These are phyloP conservation scores for Coleophora deauratella DNA, from an alignment of 2,888 invertebrate genomes.

Conservation along the genomic window DNA sequence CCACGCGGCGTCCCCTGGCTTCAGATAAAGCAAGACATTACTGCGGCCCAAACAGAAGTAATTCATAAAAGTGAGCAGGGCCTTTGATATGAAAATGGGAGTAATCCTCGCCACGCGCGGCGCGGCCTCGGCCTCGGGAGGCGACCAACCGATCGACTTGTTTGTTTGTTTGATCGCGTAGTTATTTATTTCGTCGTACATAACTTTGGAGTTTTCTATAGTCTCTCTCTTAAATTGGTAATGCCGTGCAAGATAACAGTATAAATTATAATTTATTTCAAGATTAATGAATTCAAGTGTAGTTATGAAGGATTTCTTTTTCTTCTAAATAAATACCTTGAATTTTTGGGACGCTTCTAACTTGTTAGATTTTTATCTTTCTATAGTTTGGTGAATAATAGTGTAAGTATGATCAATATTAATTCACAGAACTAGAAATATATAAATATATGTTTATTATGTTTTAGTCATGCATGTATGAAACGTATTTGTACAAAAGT, in stretches of 20 bases:
- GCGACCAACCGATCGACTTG: slow-evolving; percentile 31
- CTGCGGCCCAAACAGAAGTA: slow-evolving; percentile 52
- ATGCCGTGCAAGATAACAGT: slow-evolving; percentile 36
- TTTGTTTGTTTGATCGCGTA: slow-evolving; percentile 55
- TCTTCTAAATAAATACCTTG: slow-evolving; percentile 35
- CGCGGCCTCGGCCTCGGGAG: slow-evolving; percentile 48
- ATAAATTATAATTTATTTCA: slow-evolving; percentile 56
- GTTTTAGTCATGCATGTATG: too few species aligned
- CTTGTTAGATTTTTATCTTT: too few species aligned
- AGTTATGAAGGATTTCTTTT: slow-evolving; percentile 37
- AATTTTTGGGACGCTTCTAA: slow-evolving; percentile 45
- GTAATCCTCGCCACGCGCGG: slow-evolving; percentile 67
- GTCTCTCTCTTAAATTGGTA: slow-evolving; percentile 52
- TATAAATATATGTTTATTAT: too few species aligned
- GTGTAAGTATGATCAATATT: too few species aligned
- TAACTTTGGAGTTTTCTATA: slow-evolving; percentile 58
- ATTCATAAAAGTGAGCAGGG: slow-evolving; percentile 63
- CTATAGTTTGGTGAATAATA: too few species aligned
- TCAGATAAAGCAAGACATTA: slow-evolving; percentile 57
- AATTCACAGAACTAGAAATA: too few species aligned
- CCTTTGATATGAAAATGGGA: slow-evolving; percentile 70
- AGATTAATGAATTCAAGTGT: slow-evolving; percentile 57
- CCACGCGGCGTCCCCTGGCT: slow-evolving; percentile 53
- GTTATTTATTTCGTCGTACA: slow-evolving; percentile 52
- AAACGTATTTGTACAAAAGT: too few species aligned